Evolutionary conservation across 2,888 invertebrate species (phyloP).

Genomic region (Choristoneura rosaceana): DNA sequence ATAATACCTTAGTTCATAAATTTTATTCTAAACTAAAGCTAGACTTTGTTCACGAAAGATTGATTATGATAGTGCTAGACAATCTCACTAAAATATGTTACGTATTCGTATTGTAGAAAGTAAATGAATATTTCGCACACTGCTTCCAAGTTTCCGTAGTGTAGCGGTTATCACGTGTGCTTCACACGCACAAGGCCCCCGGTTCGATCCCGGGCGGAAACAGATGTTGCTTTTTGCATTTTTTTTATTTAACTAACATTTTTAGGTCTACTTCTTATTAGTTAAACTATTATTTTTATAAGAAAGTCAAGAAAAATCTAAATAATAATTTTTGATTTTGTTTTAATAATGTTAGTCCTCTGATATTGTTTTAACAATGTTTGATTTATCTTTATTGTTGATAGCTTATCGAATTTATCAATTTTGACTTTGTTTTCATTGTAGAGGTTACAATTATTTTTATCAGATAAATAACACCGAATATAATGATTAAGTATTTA

Average conservation of each 20-base stretch:
- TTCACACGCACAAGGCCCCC: slow-evolving; percentile 92
- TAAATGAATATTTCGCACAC: neutral
- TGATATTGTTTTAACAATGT: neutral
- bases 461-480: neutral
- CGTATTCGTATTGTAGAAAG: neutral
- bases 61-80: neutral
- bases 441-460: slow-evolving; percentile 7
- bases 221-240: slow-evolving; percentile 53
- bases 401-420: slow-evolving; percentile 14
- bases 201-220: slow-evolving; percentile 90
- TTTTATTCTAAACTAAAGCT: neutral
- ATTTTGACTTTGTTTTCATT: slow-evolving; percentile 10
- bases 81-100: neutral
- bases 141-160: slow-evolving; percentile 86
- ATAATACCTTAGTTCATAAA: neutral
- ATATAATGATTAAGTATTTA: neutral
- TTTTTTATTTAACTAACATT: neutral
- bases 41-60: neutral
- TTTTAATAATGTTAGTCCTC: neutral
- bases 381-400: neutral
- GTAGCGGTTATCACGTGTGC: slow-evolving; percentile 93
- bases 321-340: too few relatives aligned
- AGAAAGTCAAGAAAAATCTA: neutral
- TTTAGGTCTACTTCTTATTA: neutral
- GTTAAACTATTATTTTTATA: neutral